phyloP scores from a whole-genome alignment of 2,797 vertebrate genomes.

The Crotalus adamanteus region DNA sequence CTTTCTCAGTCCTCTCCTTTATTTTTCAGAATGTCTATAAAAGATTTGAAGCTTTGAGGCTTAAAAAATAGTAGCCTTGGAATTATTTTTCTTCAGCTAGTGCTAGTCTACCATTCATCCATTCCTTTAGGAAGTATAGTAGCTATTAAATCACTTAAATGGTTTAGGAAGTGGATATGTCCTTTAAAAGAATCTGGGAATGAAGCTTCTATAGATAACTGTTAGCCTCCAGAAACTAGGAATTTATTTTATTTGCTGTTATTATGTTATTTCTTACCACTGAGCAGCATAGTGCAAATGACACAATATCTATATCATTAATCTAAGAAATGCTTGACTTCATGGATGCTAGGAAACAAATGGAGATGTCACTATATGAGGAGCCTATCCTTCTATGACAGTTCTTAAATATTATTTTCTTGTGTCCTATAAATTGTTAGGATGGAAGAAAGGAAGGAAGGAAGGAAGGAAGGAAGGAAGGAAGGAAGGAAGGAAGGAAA shows the following conservation, averaged over 20 bases:
- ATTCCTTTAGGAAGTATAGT: constrained; percentile 9
- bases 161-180: background rate
- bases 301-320: constrained; percentile 2
- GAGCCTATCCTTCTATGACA: background rate
- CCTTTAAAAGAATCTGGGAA: constrained; percentile 10
- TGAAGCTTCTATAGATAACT: background rate
- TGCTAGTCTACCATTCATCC: constrained; percentile 17
- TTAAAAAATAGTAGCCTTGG: background rate
- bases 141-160: constrained; percentile 16
- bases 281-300: constrained; percentile 1
- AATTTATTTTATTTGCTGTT: constrained; percentile 13
- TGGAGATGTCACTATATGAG: background rate
- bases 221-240: background rate
- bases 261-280: background rate
- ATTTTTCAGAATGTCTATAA: background rate
- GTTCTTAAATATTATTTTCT: background rate
- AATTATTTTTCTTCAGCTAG: background rate
- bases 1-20: background rate
- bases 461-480: background rate
- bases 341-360: constrained; percentile 2
- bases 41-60: background rate
- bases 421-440: background rate
- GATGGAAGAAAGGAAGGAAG: too few relatives aligned
- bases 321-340: background rate
- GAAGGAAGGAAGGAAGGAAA: too few relatives aligned